A percentile compares a stretch with the other conserved stretches of the same genome.
These are phyloP conservation scores for Nysson spinosus DNA, from an alignment of 2,888 invertebrate genomes.

Conservation along the genomic window DNA sequence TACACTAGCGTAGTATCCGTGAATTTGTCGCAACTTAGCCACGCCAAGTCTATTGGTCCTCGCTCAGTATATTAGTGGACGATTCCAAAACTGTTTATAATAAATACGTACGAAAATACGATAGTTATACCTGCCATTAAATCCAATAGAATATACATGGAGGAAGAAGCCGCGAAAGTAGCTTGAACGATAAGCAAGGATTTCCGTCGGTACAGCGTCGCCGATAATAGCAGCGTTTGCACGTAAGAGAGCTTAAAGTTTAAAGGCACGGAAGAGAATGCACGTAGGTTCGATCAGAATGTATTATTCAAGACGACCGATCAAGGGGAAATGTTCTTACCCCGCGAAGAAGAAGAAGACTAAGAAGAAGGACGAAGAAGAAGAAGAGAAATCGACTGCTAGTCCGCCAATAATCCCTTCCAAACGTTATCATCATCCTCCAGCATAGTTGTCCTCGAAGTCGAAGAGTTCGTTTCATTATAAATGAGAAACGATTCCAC, in stretches of 20 bases:
- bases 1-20: too few relatives aligned
- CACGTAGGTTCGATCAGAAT: constrained; percentile 51
- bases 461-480: constrained; percentile 44
- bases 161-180: neutral
- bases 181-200: constrained; percentile 2
- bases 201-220: constrained; percentile 13
- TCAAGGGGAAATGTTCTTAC: constrained; percentile 47
- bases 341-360: too few relatives aligned
- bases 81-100: too few relatives aligned
- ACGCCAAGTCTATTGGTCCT: too few relatives aligned
- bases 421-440: constrained; percentile 10
- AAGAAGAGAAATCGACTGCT: too few relatives aligned
- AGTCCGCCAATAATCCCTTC: constrained; percentile 1
- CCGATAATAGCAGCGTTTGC: constrained; percentile 32
- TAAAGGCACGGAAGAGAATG: constrained; percentile 50
- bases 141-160: too few relatives aligned
- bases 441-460: constrained; percentile 9
- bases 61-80: too few relatives aligned
- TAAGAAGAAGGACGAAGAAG: too few relatives aligned
- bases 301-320: constrained; percentile 58
- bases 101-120: too few relatives aligned
- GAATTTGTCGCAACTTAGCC: too few relatives aligned
- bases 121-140: too few relatives aligned
- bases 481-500: constrained; percentile 42
- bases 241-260: constrained; percentile 52